Evolutionary conservation across 2,888 invertebrate species (phyloP).

Genomic region (Papilio protenor): DNA sequence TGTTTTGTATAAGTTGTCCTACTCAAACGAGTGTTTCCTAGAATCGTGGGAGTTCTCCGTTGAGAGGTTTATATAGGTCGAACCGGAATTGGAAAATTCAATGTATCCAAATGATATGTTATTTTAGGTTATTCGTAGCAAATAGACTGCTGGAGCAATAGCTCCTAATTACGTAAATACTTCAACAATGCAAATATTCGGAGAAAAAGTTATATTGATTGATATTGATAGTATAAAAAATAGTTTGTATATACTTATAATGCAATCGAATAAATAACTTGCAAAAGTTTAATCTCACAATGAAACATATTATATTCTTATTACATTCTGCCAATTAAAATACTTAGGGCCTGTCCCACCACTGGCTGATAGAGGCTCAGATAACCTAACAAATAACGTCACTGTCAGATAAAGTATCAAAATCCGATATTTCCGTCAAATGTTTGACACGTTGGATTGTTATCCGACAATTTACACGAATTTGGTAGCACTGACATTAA

Average conservation of each 20-base stretch:
- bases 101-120: conserved; percentile 49
- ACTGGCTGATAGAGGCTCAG: too few species aligned
- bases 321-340: too few species aligned
- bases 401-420: too few species aligned
- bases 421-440: too few species aligned
- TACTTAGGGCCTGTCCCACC: too few species aligned
- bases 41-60: conserved; percentile 68
- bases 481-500: background rate
- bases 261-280: background rate
- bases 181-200: background rate
- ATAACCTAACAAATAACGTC: too few species aligned
- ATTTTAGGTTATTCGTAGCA: conserved; percentile 50
- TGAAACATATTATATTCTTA: background rate
- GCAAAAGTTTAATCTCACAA: background rate
- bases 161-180: conserved; percentile 14
- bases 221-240: background rate
- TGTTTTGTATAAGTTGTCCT: conserved; percentile 61
- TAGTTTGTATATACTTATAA: background rate
- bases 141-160: conserved; percentile 51
- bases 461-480: too few species aligned
- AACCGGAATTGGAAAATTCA: conserved; percentile 57
- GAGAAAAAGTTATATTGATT: background rate
- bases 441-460: too few species aligned
- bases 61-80: conserved; percentile 67
- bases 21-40: conserved; percentile 69